phyloP scores from a whole-genome alignment of 2,888 invertebrate species.

The Himalopsyche tibetana region DNA sequence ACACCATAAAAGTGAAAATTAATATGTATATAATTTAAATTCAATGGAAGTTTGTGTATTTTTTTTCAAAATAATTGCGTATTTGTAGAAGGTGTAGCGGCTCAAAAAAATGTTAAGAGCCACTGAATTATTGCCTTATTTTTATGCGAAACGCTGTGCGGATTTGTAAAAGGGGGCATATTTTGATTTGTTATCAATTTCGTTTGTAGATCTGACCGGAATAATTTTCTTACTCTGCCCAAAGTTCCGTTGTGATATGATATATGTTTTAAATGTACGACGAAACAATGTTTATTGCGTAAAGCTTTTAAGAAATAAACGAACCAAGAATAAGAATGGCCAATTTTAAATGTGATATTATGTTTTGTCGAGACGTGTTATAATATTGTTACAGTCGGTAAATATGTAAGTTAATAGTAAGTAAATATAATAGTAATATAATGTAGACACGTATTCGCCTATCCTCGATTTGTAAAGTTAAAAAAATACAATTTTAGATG shows the following conservation, averaged over 20 bases:
- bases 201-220: conserved; percentile 58
- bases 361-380: not conserved
- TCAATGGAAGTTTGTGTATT: no score
- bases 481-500: no score
- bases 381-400: not conserved
- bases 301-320: conserved; percentile 62
- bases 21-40: no score
- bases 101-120: conserved; percentile 8
- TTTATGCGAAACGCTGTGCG: conserved; percentile 54
- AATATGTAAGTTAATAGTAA: no score
- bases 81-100: no score
- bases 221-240: conserved; percentile 60
- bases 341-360: conserved; percentile 43
- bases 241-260: conserved; percentile 49
- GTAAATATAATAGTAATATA: no score
- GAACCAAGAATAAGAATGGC: conserved; percentile 52
- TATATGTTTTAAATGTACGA: conserved; percentile 26
- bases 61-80: no score
- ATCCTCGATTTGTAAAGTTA: no score
- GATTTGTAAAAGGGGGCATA: conserved; percentile 49
- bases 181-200: conserved; percentile 62
- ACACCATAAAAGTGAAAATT: no score
- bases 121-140: conserved; percentile 53
- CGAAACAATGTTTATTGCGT: conserved; percentile 56
- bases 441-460: no score